phyloP scores from a whole-genome alignment of 2,113 vertebrate species.

The Oreochromis tanganicae region DNA sequence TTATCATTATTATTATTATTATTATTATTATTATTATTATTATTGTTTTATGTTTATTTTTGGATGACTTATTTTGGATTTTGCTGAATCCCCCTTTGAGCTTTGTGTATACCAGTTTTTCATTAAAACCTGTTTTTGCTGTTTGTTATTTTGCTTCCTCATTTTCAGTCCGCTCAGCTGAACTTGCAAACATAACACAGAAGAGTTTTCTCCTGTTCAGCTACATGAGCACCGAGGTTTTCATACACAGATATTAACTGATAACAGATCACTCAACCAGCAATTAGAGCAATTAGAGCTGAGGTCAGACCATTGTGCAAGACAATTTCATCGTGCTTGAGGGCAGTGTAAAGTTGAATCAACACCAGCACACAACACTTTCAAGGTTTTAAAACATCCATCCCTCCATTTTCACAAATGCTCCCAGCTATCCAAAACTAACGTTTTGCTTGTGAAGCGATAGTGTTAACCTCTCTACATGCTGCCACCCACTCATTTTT shows the following conservation, averaged over 20 bases:
- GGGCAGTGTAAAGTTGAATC: rapidly evolving
- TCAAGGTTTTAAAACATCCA: neutral
- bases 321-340: neutral
- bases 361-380: neutral
- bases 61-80: neutral
- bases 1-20: neutral
- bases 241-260: neutral
- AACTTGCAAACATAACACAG: neutral
- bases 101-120: neutral
- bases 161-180: neutral
- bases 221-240: rapidly evolving
- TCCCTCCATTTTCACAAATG: neutral
- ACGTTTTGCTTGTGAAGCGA: neutral
- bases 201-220: neutral
- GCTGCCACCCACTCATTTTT: neutral
- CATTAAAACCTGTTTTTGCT: neutral
- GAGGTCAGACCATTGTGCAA: rapidly evolving
- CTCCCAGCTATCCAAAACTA: neutral
- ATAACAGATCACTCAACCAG: neutral
- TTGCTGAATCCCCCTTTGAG: neutral
- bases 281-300: neutral
- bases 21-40: neutral
- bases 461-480: neutral
- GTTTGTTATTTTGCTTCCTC: rapidly evolving
- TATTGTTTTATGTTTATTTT: rapidly evolving